Evolutionary conservation across 2,888 invertebrate species (phyloP).

Genomic region (Adineta ricciae): DNA sequence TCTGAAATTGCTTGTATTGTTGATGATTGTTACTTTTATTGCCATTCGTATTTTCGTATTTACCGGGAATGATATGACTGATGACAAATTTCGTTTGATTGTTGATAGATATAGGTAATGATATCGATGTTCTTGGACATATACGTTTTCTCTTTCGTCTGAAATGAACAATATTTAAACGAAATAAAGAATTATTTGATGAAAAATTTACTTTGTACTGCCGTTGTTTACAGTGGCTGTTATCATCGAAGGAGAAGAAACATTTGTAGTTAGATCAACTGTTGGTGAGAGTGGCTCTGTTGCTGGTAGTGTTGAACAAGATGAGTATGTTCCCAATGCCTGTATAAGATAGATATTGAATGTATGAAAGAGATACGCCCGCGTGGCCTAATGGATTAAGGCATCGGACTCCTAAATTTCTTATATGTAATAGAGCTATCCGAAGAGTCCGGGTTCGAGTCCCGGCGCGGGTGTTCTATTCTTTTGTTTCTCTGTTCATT

Average conservation of each 20-base stretch:
- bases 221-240: neutral
- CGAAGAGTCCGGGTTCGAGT: slow-evolving; percentile 23
- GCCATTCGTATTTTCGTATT: neutral
- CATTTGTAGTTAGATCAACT: neutral
- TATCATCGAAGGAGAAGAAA: neutral
- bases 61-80: neutral
- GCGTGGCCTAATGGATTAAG: slow-evolving; percentile 24
- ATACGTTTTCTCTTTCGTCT: neutral
- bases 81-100: slow-evolving; percentile 6
- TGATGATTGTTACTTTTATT: neutral
- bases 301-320: neutral
- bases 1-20: neutral
- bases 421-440: neutral
- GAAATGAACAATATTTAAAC: neutral
- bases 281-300: neutral
- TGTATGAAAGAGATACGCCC: neutral
- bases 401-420: slow-evolving; percentile 20
- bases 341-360: neutral
- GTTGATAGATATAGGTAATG: neutral
- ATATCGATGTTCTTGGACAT: neutral
- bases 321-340: neutral
- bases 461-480: slow-evolving; percentile 14
- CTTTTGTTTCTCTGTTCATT: neutral
- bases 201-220: neutral
- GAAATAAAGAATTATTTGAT: neutral